Conservation (phyloP, 2,888 invertebrate genomes). For the Drepana falcataria region DNA sequence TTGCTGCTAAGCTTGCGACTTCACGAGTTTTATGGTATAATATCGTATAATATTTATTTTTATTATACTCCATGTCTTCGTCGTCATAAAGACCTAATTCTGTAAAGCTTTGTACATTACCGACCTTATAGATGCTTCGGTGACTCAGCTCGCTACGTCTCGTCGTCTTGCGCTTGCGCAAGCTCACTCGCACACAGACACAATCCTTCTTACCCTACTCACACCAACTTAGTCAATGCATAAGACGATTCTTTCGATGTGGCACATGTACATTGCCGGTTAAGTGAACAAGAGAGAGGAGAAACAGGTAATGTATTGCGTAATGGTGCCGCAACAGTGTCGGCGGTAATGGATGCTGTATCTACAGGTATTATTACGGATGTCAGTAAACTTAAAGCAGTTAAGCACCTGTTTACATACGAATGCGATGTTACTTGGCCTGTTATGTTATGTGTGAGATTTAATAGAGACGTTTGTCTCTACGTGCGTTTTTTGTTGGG, state of each 20-base stretch:
- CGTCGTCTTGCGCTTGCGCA: conserved; percentile 58
- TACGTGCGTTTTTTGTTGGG: conserved; percentile 50
- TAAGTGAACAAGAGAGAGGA: not conserved
- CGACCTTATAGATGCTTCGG: conserved; percentile 44
- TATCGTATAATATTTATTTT: too few species aligned
- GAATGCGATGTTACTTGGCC: conserved; percentile 45
- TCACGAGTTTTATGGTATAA: too few species aligned
- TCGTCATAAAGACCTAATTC: not conserved
- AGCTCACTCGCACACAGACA: conserved; percentile 35
- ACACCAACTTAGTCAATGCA: conserved; percentile 24
- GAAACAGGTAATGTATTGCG: conserved; percentile 4
- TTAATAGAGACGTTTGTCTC: conserved; percentile 58
- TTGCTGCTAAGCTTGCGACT: too few species aligned
- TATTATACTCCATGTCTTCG: conserved; percentile 1
- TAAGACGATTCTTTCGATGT: conserved; percentile 10
- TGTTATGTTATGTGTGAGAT: conserved; percentile 52
- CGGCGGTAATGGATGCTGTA: conserved; percentile 12
- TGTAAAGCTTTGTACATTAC: conserved; percentile 25
- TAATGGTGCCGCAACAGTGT: conserved; percentile 20
- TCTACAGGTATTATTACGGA: conserved; percentile 46
- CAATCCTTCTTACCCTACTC: conserved; percentile 29
- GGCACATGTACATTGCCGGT: conserved; percentile 20
- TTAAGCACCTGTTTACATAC: conserved; percentile 70
- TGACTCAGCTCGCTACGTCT: conserved; percentile 53
- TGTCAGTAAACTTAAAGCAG: conserved; percentile 63